phyloP scores from a whole-genome alignment of 2,888 invertebrate genomes.

The Drosophila kanekoi region DNA sequence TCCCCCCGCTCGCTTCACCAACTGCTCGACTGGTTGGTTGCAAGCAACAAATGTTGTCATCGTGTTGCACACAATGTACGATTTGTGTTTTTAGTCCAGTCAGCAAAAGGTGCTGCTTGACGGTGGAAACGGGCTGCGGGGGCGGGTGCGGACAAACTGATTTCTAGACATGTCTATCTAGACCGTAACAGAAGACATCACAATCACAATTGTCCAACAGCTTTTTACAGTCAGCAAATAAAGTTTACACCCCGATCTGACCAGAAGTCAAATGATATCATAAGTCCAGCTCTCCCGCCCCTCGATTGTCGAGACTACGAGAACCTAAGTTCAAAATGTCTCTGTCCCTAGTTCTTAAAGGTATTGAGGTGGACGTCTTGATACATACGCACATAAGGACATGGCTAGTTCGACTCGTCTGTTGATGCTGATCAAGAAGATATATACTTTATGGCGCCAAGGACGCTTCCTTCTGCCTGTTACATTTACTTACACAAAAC shows the following conservation, averaged over 20 bases:
- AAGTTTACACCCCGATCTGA: neutral
- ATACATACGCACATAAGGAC: too few relatives aligned
- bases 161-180: constrained; percentile 26
- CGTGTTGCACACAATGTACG: constrained; percentile 48
- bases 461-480: too few relatives aligned
- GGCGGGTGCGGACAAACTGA: constrained; percentile 2
- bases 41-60: constrained; percentile 65
- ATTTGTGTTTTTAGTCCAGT: constrained; percentile 31
- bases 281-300: too few relatives aligned
- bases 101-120: neutral
- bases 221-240: neutral
- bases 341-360: too few relatives aligned
- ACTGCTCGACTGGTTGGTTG: constrained; percentile 16
- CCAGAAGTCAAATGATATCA: too few relatives aligned
- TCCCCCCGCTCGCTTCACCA: neutral
- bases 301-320: too few relatives aligned
- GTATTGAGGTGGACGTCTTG: too few relatives aligned
- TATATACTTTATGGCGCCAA: too few relatives aligned
- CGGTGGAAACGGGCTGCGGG: neutral
- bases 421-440: too few relatives aligned
- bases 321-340: too few relatives aligned
- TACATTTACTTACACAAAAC: too few relatives aligned
- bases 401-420: too few relatives aligned
- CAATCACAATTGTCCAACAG: constrained; percentile 4
- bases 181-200: neutral